phyloP scores from a whole-genome alignment of 30 jellyfish, hydroid and myxozoan genomes.

The Cassiopea andromeda region DNA sequence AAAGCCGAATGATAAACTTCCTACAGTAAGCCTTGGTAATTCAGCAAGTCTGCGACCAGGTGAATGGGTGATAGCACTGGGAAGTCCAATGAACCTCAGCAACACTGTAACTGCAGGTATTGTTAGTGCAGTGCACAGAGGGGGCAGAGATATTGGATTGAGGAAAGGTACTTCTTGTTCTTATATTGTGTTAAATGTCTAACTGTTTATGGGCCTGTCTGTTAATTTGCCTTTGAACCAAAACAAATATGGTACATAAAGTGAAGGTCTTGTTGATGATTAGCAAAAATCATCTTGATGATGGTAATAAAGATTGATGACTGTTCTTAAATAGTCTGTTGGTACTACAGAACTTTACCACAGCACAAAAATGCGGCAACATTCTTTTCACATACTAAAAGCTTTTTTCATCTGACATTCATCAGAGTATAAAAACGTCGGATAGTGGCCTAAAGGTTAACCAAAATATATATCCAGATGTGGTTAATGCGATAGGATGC shows the following conservation, averaged over 20 bases:
- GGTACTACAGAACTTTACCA: no score
- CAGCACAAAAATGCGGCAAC: no score
- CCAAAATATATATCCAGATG: no score
- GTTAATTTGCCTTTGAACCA: no score
- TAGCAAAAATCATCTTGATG: not conserved
- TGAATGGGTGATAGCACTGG: constrained; percentile 83
- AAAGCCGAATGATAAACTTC: constrained; percentile 46
- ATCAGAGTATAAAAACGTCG: no score
- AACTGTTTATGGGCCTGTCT: no score
- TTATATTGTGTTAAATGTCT: not conserved
- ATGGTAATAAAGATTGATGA: not conserved
- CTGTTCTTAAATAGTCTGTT: no score
- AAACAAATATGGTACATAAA: not conserved
- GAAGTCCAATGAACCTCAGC: constrained; percentile 77
- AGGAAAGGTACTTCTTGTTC: constrained; percentile 42
- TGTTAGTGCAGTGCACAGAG: constrained; percentile 84
- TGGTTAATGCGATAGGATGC: no score
- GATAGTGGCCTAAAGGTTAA: no score
- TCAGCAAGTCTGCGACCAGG: constrained; percentile 78
- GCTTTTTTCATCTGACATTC: no score
- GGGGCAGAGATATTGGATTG: constrained; percentile 77
- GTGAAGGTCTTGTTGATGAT: not conserved
- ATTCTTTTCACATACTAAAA: no score
- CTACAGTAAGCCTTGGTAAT: constrained; percentile 74
- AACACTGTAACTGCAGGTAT: constrained; percentile 84